Base-by-base conservation (phyloP, 2,797 vertebrate species). In the Labroides dimidiatus region DNA sequence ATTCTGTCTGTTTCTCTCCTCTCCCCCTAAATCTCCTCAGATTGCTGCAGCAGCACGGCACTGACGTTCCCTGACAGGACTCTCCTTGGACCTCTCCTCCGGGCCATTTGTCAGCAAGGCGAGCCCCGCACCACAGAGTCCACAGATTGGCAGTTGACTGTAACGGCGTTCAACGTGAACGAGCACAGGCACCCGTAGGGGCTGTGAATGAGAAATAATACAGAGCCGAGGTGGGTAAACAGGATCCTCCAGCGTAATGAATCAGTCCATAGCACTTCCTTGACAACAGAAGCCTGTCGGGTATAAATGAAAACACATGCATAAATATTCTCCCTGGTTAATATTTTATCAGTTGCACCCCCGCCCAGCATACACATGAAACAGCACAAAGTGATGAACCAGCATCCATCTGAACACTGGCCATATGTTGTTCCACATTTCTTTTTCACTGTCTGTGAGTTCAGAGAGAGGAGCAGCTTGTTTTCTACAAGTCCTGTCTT, bases 61-160 rank as follows among this genome's bases (percentile, higher is more conserved):
- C 75, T 78, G 80, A 78, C 82, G 73, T 63, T 19, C 71, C 81
- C 80, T 86, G 86, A 87, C 81, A 85, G 77, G 75, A 62, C 71
- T 90, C 84, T 89, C 85, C 80, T 86, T 79, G 86, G 84, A 84
- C 83, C 62, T 77, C 70, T 84, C 73, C 85, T 84, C 44, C 59
- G 10, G 80, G 80, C 80, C 85, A 82, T 89, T 91, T 88, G 84
- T 89, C 84, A 88, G 82, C 60, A 24, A 84, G 73, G 80, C 67
- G 12, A 70, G 75, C 71, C 68, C 70, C 3, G 21, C 70, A 41
- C 80, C 77, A 56, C 73, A n/a, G 37, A 77, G 80, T 47, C 45
- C 81, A 74, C 82, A 74, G 82, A 89, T 85, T 89, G 87, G 77
- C 86, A 86, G 81, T 84, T 84, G 85, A 74, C 75, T 77, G 71